Base-by-base conservation (phyloP, 2,888 invertebrate species). In the Dermolepida albohirtum region DNA sequence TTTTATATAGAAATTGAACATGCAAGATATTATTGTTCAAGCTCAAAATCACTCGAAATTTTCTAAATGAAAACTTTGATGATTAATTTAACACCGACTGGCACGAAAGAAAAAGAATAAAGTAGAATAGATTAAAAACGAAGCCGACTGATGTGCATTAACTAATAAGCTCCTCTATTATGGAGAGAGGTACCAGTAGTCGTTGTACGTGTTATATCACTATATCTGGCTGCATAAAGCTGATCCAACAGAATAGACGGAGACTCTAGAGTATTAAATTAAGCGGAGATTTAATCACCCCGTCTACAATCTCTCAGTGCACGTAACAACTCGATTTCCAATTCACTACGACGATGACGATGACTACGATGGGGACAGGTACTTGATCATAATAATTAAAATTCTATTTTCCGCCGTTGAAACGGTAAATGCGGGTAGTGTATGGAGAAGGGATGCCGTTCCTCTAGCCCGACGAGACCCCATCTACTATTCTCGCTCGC, bases 241-340 rank as follows among this genome's bases (percentile, higher is more conserved):
- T 66, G 66, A 66, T 66, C 51, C 59, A 51, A 59, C 66, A 66
- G 59, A 66, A 66, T 62, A 66, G 66, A 66, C 51, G 51, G 41
- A 29, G 57, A 50, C 62, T 66, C 57, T 66, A 65, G 52, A 47
- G 65, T 62, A 62, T 66, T 66, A 62, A 66, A 66, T 66, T 51
- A 59, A 66, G 51, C 66, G 59, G 41, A 66, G 66, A 66, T 66
- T 59, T 66, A 51, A 66, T 66, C 66, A 59, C 52, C 39, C 64
- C 65, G 39, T 62, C 59, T 62, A 62, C 34, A 47, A 49, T 62
- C 59, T 62, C 39, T 47, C 59, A 47, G 47, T 62, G 39, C 47
- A 43, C 43, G 47, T 62, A 62, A 62, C 59, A 62, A 62, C 59
- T 62, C 59, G 59, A 47, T 62, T 62, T 62, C 44, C 65, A 65